Evolutionary conservation across 2,113 vertebrate genomes (phyloP).

Genomic region (Etheostoma spectabile): DNA sequence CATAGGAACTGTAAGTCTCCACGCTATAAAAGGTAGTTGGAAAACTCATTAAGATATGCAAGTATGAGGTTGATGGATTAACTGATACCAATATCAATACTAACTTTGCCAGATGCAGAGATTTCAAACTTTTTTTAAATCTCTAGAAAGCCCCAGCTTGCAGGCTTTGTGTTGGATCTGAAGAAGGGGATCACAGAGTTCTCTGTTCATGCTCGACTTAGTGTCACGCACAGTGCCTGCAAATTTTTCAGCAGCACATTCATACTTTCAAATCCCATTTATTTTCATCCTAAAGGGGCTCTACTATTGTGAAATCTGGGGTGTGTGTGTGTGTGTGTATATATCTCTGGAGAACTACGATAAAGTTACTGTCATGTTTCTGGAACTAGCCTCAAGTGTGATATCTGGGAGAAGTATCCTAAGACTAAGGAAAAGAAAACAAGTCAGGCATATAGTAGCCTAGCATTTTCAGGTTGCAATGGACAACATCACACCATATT

Average conservation of each 20-base stretch:
- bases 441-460: background rate
- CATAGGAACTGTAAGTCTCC: slow-evolving; percentile 14
- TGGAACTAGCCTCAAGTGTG: background rate
- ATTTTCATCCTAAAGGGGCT: slow-evolving; percentile 8
- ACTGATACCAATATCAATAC: slow-evolving; percentile 3
- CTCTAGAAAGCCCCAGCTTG: background rate
- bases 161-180: slow-evolving; percentile 13
- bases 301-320: background rate
- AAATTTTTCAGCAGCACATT: slow-evolving; percentile 22
- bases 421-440: background rate
- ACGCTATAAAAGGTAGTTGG: slow-evolving; percentile 35
- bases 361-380: background rate
- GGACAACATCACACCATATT: too few relatives aligned
- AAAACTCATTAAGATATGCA: slow-evolving; percentile 16
- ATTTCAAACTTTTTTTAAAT: slow-evolving; percentile 17
- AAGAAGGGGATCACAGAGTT: slow-evolving; percentile 35
- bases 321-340: background rate
- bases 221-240: slow-evolving; percentile 12
- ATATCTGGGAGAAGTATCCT: background rate
- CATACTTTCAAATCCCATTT: slow-evolving; percentile 5
- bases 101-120: background rate
- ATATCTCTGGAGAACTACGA: background rate
- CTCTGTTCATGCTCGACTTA: slow-evolving; percentile 40
- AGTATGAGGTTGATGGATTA: background rate
- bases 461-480: background rate